Evolutionary conservation across 1,140 invertebrate species (phyloP), one percentile per base, ranked within the genome.

Genomic region (Hylaeus volcanicus): DNA sequence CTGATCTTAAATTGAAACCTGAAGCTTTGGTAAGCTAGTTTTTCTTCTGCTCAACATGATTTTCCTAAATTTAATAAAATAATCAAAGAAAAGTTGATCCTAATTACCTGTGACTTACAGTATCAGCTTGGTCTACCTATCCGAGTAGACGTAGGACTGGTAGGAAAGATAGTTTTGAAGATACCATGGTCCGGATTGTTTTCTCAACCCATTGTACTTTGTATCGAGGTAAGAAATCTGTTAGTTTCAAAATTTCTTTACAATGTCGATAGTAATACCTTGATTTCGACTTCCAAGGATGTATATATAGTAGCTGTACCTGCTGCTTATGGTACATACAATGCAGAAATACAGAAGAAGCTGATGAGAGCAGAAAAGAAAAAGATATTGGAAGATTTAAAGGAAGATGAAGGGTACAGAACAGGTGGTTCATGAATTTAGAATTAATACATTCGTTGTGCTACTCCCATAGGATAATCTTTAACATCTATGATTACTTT

Each of bases 171-270:
- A 82, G 95, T 94, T 65, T 91, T 97, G 1, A 95, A 96, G 89
- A 97, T 97, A 91, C 97, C 96, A 84, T 97, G 96, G 97, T 95
- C 95, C 2, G 95, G 95, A 51, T 92, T 97, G 2, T 96, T 96
- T 90, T 95, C 94, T 11, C 95, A 96, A 86, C 95, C 96, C 0
- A 94, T 96, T 15, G 90, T 96, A 0, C 93, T 96, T 12, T 95
- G 95, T 82, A 94, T 97, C 37, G 96, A 97, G 91, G 94, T 94
- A 92, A 45, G 89, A 0, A n/a, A 53, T 48, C 11, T n/a, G 2
- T 51, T 15, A 14, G 3, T 69, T 26, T 39, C 53, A 39, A 6
- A 4, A 43, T 0, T 6, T 2, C 8, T 37, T 26, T 58, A 5
- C 48, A 37, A 1, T 43, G 56, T 41, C 15, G 41, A 6, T 11